Evolutionary conservation across 2,888 invertebrate genomes (phyloP), one percentile per base, ranked within the genome.

Genomic region (Drosophila kambysellisi): DNA sequence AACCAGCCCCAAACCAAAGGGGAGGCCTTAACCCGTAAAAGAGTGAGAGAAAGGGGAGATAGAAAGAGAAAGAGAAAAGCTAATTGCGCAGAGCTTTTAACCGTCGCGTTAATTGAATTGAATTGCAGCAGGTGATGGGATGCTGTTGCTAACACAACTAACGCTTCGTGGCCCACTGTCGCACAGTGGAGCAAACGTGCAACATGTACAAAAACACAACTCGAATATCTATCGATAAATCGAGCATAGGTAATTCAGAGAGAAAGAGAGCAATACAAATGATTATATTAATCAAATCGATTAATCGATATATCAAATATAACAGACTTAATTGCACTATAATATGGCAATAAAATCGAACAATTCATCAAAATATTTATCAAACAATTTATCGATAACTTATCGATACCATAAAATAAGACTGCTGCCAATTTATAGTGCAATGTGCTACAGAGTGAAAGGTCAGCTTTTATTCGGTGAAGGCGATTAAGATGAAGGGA

Each of bases 41-140:
- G 15, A 1, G 5, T 11, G 5, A n/a, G 5, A n/a, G 3, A 12
- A 6, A 12, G 7, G 11, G n/a, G 32, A 2, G 17, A 54, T 25
- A 54, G 33, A 54, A 0, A 29, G 37, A n/a, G 50, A 71, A 52
- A 63, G 61, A 50, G 65, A 46, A 66, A 79, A 81, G 71, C 81
- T 86, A 74, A 79, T 79, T 82, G 81, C 69, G 73, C 72, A 79
- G 64, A 82, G 80, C 82, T 85, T 81, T 85, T 79, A 75, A 78
- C 62, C 79, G 74, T 79, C 72, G 81, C 81, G 76, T 88, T 86
- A 89, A 88, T 85, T 88, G 82, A 85, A 85, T 85, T 85, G 86
- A 81, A 82, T 88, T 85, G 78, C 70, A 76, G 71, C 56, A 56
- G 67, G 37, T 69, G 69, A 60, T 80, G 80, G 71, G 58, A 32